These are phyloP conservation scores for Dendrocincla fuliginosa DNA, from an alignment of 2,797 vertebrate species.

Conservation along the genomic window DNA sequence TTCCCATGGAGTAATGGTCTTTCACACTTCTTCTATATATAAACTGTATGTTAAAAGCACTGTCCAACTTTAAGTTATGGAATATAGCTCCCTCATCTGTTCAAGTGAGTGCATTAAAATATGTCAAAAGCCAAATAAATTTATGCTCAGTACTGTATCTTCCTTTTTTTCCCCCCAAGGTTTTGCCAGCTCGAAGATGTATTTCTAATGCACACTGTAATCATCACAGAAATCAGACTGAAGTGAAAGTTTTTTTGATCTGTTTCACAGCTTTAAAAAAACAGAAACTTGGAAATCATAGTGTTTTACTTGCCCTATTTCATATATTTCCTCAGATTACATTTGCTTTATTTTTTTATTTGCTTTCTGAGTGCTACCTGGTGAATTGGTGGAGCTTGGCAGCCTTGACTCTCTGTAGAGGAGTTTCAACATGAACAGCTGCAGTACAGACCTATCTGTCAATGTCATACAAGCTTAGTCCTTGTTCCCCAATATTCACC, in stretches of 20 bases:
- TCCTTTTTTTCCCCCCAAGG: background rate
- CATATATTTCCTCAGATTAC: background rate
- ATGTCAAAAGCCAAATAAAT: conserved; percentile 13
- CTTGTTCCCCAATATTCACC: background rate
- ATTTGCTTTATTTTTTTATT: background rate
- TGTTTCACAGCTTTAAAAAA: background rate
- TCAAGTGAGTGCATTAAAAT: background rate
- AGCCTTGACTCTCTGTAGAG: background rate
- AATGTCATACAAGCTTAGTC: background rate
- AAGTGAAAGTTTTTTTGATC: background rate
- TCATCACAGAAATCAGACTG: background rate
- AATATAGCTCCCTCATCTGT: conserved; percentile 62
- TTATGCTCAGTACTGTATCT: background rate
- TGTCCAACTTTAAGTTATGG: background rate
- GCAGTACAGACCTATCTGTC: background rate
- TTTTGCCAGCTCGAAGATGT: background rate
- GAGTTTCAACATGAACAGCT: background rate
- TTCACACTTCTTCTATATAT: conserved; percentile 26
- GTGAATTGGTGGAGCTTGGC: background rate
- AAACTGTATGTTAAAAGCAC: background rate
- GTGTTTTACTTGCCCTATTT: background rate
- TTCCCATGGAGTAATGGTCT: background rate
- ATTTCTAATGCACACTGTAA: background rate
- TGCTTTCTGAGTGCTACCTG: background rate
- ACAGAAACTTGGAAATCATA: background rate